Evolutionary conservation across 2,888 invertebrate genomes (phyloP).

Genomic region (Pinctada fucata): DNA sequence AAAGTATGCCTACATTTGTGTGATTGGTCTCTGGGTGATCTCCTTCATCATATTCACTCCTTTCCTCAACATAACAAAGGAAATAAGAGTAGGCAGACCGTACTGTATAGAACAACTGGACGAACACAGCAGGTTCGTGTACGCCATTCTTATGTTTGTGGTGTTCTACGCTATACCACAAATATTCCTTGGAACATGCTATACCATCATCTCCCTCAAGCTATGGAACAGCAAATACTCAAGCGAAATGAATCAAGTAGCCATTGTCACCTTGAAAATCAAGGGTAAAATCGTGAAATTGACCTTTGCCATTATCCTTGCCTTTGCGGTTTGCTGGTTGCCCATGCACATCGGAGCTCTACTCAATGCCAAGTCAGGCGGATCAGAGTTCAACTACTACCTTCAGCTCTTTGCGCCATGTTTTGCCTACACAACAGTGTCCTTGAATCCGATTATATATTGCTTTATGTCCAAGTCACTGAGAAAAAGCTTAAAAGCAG

Average conservation of each 20-base stretch:
- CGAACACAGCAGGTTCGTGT: conserved; percentile 24
- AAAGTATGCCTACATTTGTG: not conserved
- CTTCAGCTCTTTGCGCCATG: conserved; percentile 46
- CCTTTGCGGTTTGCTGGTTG: conserved; percentile 52
- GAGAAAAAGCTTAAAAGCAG: conserved; percentile 41
- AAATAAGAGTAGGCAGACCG: conserved; percentile 26
- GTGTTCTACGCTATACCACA: conserved; percentile 47
- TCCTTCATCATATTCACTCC: conserved; percentile 41
- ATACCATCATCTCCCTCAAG: conserved; percentile 45
- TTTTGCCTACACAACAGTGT: conserved; percentile 45
- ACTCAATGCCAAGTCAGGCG: conserved; percentile 29
- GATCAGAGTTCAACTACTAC: conserved; percentile 37
- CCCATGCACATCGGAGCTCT: conserved; percentile 47
- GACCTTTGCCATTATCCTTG: conserved; percentile 42
- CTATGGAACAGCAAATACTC: conserved; percentile 32
- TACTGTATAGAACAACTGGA: conserved; percentile 31
- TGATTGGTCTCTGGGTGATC: conserved; percentile 38
- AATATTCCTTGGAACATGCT: conserved; percentile 44
- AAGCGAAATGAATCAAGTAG: conserved; percentile 25
- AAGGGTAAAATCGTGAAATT: conserved; percentile 43
- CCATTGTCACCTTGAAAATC: conserved; percentile 37
- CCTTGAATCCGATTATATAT: conserved; percentile 51
- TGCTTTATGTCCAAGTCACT: conserved; percentile 52
- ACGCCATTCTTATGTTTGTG: conserved; percentile 41
- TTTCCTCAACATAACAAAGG: conserved; percentile 35